These are phyloP conservation scores for Drosophila acutilabella DNA, from an alignment of 2,888 invertebrate genomes.

Conservation along the genomic window DNA sequence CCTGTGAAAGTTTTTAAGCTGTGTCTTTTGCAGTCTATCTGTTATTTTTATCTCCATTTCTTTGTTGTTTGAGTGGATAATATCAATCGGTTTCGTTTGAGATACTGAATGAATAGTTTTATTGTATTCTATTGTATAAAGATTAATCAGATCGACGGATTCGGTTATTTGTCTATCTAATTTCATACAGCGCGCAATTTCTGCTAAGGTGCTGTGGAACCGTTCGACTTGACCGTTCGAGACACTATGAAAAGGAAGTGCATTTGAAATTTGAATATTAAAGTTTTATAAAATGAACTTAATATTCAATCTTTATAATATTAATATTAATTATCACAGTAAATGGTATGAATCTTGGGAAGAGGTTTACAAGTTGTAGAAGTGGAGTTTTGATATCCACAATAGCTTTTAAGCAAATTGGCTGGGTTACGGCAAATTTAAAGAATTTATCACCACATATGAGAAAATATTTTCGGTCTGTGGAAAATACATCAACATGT, in stretches of 20 bases:
- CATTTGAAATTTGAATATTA: conserved; percentile 4
- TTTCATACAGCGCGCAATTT: conserved; percentile 2
- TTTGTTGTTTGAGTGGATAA: not conserved
- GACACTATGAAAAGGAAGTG: not conserved
- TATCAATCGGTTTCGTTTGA: conserved; percentile 1
- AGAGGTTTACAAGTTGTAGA: not conserved
- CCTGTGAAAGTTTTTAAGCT: not conserved
- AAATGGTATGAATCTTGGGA: conserved; percentile 7
- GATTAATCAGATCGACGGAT: not conserved
- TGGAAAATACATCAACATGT: conserved; percentile 7
- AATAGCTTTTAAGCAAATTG: not conserved
- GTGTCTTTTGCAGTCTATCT: not conserved
- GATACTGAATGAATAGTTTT: conserved; percentile 8
- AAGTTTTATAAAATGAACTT: not conserved
- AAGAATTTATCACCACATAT: too few relatives aligned
- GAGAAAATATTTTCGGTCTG: conserved; percentile 5
- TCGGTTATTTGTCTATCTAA: not conserved
- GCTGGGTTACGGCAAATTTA: conserved; percentile 3
- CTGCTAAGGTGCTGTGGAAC: conserved; percentile 7
- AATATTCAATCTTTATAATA: not conserved
- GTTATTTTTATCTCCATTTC: not conserved
- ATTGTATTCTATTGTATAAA: conserved; percentile 8
- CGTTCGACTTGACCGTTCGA: conserved; percentile 17
- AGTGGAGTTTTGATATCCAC: conserved; percentile 3
- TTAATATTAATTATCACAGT: conserved; percentile 1